Evolutionary conservation across 2,888 invertebrate species (phyloP), one percentile per base, ranked within the genome.

Genomic region (Pterostichus madidus): DNA sequence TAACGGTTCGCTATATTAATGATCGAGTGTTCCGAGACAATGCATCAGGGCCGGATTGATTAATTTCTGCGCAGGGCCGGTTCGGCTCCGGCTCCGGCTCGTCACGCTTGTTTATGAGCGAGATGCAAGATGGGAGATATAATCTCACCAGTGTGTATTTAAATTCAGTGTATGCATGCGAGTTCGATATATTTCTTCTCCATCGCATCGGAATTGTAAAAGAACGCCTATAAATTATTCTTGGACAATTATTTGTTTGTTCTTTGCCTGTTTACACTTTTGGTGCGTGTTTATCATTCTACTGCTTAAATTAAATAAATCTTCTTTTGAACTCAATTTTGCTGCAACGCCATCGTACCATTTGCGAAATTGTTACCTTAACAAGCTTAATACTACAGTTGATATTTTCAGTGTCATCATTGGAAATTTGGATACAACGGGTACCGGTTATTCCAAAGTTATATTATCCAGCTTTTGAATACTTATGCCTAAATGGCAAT

Each of bases 31-130:
- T 83, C 61, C 64, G 83, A 85, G 84, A 85, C 85, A 85, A 85
- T 85, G 82, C 84, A 84, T 85, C 84, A 85, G 85, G 52, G 44
- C 83, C 77, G 77, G 85, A 84, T 85, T 84, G 85, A 85, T 85
- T 84, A 83, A 83, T 81, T 83, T 83, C 83, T 15, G 68, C 52
- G 53, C 56, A 39, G 56, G 49, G 35, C 31, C 49, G 81, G 17
- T 4, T 49, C 32, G 8, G 44, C 52, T 52, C 52, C 5, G n/a
- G n/a, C n/a, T n/a, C n/a, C 49, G 10, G n/a, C 32, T 75, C 75
- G 49, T 32, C 68, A 71, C 68, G 68, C 68, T 44, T 71, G 68
- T 44, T 35, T 64, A 32, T 64, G 35, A 39, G 39, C 44, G 17
- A 39, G 68, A 71, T 44, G 15, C 15, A 44, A 71, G 68, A 71